Percentiles rank a stretch among this genome's conserved stretches.
phyloP scores from a whole-genome alignment of 2,113 vertebrate genomes.

The Cathartes aura region DNA sequence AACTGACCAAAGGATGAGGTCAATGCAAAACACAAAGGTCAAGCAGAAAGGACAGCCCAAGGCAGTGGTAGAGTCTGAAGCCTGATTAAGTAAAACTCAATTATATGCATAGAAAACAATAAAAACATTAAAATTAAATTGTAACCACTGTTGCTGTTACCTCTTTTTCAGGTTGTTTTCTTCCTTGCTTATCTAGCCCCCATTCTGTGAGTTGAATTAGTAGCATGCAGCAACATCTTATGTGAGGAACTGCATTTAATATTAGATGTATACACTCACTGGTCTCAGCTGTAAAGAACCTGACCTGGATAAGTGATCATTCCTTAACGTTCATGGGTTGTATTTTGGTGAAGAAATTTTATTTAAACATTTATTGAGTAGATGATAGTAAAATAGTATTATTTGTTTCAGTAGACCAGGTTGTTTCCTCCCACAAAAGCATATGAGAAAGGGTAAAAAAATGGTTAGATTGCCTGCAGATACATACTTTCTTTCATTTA shows the following conservation, averaged over 20 bases:
- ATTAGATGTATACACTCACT: background rate
- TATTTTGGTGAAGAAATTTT: background rate
- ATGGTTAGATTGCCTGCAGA: background rate
- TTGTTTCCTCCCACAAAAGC: background rate
- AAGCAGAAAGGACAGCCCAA: background rate
- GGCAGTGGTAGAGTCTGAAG: background rate
- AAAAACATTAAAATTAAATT: background rate
- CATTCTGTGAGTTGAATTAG: background rate
- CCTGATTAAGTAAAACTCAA: background rate
- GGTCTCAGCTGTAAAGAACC: background rate
- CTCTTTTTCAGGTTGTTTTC: background rate
- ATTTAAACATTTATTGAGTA: background rate
- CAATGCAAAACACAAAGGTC: background rate
- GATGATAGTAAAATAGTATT: background rate
- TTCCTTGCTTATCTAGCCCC: background rate
- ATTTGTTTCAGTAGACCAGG: background rate
- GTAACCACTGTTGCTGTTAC: background rate
- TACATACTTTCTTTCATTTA: background rate
- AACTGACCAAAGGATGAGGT: rapidly evolving
- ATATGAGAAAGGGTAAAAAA: background rate
- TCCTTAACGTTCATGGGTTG: background rate
- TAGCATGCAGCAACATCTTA: background rate
- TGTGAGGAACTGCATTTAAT: background rate
- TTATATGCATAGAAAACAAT: background rate
- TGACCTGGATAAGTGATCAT: background rate